Evolutionary conservation across 2,113 vertebrate species (phyloP), one percentile per base, ranked within the genome.

Genomic region (Plestiodon gilberti): DNA sequence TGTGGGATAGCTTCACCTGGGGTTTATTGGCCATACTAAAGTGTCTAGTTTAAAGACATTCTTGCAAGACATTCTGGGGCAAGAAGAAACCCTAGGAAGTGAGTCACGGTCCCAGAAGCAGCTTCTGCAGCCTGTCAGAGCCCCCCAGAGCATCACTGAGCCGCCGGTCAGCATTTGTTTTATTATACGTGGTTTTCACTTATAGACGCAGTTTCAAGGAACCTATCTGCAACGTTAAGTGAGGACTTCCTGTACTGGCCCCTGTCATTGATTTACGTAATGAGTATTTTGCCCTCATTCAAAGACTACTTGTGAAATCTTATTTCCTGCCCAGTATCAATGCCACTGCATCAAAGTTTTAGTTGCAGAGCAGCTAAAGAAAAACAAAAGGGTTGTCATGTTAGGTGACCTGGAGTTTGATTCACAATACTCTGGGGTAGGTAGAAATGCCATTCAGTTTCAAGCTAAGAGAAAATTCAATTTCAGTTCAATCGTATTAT

Each of bases 401-500:
- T 64, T 75, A 35, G 78, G 40, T 86, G 78, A 74, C 69, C 69
- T 48, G 25, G 55, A 86, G 69, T 52, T 86, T 86, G 81, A 81
- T 86, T 86, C 62, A 74, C 35, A 81, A 52, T 71, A 74, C 69
- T 81, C 69, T 9, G 57, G 15, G 30, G 30, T 64, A 75, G 57
- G 85, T n/a, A 65, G 69, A 74, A 40, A 48, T 65, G 85, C 85
- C 69, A 81, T 80, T 86, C 78, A 73, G 78, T 48, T 86, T 81
- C 69, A 55, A 62, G 55, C 7, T 73, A 69, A 86, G 57, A 65
- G 78, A 86, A 86, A 86, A 86, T 81, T 86, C 78, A 81, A 81
- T 86, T 86, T 81, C 85, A 86, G 22, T 81, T 74, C 85, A 73
- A 86, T 86, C 85, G 81, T 86, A 81, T 74, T 81, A 81, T 33